phyloP scores from a whole-genome alignment of 2,113 vertebrate genomes.

The Esox niger region DNA sequence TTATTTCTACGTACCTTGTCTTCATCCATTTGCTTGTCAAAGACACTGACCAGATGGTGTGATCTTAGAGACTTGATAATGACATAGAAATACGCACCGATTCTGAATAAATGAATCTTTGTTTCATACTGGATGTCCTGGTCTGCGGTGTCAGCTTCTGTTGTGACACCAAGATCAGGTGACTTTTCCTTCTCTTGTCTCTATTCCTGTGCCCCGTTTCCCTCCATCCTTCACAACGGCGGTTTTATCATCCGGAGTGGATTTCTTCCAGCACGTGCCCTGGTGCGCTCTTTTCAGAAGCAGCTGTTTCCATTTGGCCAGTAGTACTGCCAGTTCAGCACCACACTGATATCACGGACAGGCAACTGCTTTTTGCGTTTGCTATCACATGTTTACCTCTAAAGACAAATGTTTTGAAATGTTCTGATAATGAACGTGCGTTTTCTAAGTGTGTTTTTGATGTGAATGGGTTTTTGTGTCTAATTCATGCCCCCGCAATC shows the following conservation, averaged over 20 bases:
- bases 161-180: neutral
- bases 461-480: too few species aligned
- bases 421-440: neutral
- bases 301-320: neutral
- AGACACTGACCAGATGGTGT: neutral
- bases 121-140: neutral
- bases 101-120: neutral
- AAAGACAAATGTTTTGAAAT: neutral
- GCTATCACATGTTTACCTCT: neutral
- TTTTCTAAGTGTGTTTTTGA: neutral
- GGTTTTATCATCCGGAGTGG: neutral
- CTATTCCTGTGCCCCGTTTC: neutral
- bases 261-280: neutral
- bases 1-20: too few species aligned
- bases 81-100: too few species aligned
- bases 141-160: neutral
- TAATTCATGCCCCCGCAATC: too few species aligned
- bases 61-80: neutral
- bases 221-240: neutral
- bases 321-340: neutral
- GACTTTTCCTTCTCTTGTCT: neutral
- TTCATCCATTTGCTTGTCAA: neutral
- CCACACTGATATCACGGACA: neutral
- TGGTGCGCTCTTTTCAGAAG: neutral
- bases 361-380: neutral